Conservation (phyloP, 2,113 vertebrate genomes). For the Ranitomeya variabilis region DNA sequence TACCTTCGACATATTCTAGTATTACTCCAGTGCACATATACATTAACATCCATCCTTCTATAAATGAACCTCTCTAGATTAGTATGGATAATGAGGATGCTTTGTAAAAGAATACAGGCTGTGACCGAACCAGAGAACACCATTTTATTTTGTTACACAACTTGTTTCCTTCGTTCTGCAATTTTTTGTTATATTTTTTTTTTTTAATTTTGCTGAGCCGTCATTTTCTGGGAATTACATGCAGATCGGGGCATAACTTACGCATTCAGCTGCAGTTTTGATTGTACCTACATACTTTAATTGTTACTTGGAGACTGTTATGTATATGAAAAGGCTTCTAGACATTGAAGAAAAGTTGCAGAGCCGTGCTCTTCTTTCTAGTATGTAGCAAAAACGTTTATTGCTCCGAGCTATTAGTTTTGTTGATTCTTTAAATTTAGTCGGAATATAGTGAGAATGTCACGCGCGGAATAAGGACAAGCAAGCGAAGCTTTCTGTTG, state of each 20-base stretch:
- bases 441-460: too few species aligned
- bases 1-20: not conserved
- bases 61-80: not conserved
- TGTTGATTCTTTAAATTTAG: too few species aligned
- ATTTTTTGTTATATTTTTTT: not conserved
- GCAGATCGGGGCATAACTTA: not conserved
- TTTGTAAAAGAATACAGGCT: not conserved
- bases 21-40: not conserved
- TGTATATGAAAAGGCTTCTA: not conserved
- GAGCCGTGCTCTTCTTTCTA: not conserved
- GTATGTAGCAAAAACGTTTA: not conserved
- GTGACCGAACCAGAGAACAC: not conserved
- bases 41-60: not conserved
- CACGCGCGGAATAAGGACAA: too few species aligned
- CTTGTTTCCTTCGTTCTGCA: not conserved
- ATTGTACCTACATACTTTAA: not conserved
- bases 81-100: not conserved
- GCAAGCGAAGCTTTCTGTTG: too few species aligned
- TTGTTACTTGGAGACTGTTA: slow-evolving; percentile 1
- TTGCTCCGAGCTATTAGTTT: not conserved
- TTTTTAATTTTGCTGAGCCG: not conserved
- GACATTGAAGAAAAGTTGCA: not conserved
- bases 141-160: not conserved
- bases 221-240: not conserved
- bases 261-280: not conserved